Evolutionary conservation across 2,113 vertebrate species (phyloP), one percentile per base, ranked within the genome.

Genomic region (Struthio camelus): DNA sequence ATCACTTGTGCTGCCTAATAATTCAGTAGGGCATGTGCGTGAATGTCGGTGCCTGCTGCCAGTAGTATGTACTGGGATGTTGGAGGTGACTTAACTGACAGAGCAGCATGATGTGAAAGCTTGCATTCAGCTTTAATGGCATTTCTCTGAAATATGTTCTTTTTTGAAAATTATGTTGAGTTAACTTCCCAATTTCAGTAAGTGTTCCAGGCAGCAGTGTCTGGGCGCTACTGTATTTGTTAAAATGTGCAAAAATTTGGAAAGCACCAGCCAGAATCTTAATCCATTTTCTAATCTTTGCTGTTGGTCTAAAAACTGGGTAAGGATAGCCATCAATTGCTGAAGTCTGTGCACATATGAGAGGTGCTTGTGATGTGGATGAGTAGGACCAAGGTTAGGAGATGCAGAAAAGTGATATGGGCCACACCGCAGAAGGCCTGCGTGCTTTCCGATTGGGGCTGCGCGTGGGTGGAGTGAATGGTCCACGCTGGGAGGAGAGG

Each of bases 291-390:
- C 77, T 76, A 20, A 2, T 80, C 25, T 48, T 83, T 83, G 83
- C 30, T 34, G 0, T 73, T 83, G 59, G 9, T 71, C 19, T 67
- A 7, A 67, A 62, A 44, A 28, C 15, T 4, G 28, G 4, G 5
- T 16, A 62, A 69, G 46, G 6, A 16, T 83, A 4, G 1, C 71
- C 23, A 2, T 82, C 40, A 38, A 14, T 16, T 62, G 27, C 6
- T 18, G 11, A 27, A 36, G 30, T 80, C 56, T 22, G 1, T 24
- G 18, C 1, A 3, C 0, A 0, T 42, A 18, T 24, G 51, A 30
- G 69, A 14, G 15, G 8, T 6, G 24, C 2, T 32, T 75, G 48
- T 50, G 70, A 50, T 62, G 51, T 44, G 58, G 58, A 10, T 3
- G 5, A 25, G 14, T 36, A 51, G 80, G 17, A 27, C 9, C 32